These are phyloP conservation scores for Cinclus mexicanus DNA, from an alignment of 2,113 vertebrate genomes.

Conservation along the genomic window DNA sequence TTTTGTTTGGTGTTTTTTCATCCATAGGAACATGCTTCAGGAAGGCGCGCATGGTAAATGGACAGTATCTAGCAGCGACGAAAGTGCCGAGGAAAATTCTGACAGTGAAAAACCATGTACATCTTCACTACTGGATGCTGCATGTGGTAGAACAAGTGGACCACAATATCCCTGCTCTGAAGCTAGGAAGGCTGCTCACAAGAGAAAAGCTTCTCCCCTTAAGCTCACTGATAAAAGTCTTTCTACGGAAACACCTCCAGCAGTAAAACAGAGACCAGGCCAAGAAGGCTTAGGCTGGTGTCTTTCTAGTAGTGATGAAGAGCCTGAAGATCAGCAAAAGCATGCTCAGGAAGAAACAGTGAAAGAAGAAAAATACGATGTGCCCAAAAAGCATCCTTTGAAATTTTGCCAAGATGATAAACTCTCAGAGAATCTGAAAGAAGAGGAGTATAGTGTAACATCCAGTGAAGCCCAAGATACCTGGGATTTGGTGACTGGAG, in stretches of 20 bases:
- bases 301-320: conserved; percentile 92
- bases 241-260: neutral
- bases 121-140: neutral
- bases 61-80: conserved; percentile 93
- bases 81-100: conserved; percentile 86
- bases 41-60: conserved; percentile 88
- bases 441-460: neutral
- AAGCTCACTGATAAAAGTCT: conserved; percentile 49
- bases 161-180: conserved; percentile 77
- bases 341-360: neutral
- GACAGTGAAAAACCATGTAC: conserved; percentile 45
- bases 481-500: conserved; percentile 77
- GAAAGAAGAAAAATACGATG: neutral
- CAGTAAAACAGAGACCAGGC: conserved; percentile 77
- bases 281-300: conserved; percentile 86
- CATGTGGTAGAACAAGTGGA: neutral
- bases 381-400: neutral
- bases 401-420: neutral
- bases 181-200: conserved; percentile 78
- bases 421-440: conserved; percentile 51
- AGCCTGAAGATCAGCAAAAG: neutral
- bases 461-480: conserved; percentile 81
- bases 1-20: neutral
- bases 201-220: conserved; percentile 77
- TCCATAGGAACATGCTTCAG: conserved; percentile 73